A percentile compares a stretch with the other conserved stretches of the same genome.
phyloP scores from a whole-genome alignment of 1,140 invertebrate species.

The Bombus picipes region DNA sequence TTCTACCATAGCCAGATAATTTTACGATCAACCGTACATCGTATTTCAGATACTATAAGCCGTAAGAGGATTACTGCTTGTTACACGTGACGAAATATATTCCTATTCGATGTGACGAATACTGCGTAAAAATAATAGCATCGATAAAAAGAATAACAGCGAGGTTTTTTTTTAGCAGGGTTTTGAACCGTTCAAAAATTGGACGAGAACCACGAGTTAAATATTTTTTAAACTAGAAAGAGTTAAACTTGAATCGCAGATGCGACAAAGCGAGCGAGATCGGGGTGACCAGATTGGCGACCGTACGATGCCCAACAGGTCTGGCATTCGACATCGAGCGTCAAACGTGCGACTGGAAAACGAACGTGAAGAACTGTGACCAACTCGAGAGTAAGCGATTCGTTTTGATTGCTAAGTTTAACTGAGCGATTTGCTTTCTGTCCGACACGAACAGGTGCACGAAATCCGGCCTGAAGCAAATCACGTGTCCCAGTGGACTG shows the following conservation, averaged over 20 bases:
- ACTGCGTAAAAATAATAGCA: not conserved
- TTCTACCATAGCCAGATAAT: not conserved
- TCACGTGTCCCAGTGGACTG: slow-evolving; percentile 96
- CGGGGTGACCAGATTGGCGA: slow-evolving; percentile 91
- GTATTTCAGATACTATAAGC: not conserved
- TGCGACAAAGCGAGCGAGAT: slow-evolving; percentile 94
- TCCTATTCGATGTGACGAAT: too few species aligned
- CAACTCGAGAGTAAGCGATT: slow-evolving; percentile 92
- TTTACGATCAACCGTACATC: not conserved
- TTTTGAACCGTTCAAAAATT: not conserved
- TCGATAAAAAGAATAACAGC: not conserved
- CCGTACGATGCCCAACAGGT: slow-evolving; percentile 93
- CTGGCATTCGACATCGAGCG: slow-evolving; percentile 97
- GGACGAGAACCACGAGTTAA: not conserved
- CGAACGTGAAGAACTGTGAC: slow-evolving; percentile 97
- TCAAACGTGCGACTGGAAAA: slow-evolving; percentile 98
- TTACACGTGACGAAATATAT: not conserved
- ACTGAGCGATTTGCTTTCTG: slow-evolving; percentile 77
- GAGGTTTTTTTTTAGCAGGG: too few species aligned
- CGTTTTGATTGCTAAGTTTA: slow-evolving; percentile 54
- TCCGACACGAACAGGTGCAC: slow-evolving; percentile 88
- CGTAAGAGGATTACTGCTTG: not conserved
- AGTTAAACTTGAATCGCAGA: slow-evolving; percentile 83
- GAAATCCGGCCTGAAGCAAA: slow-evolving; percentile 95
- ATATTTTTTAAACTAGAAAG: not conserved